These are phyloP conservation scores for Coleophora deauratella DNA, from an alignment of 2,888 invertebrate species.

Conservation along the genomic window DNA sequence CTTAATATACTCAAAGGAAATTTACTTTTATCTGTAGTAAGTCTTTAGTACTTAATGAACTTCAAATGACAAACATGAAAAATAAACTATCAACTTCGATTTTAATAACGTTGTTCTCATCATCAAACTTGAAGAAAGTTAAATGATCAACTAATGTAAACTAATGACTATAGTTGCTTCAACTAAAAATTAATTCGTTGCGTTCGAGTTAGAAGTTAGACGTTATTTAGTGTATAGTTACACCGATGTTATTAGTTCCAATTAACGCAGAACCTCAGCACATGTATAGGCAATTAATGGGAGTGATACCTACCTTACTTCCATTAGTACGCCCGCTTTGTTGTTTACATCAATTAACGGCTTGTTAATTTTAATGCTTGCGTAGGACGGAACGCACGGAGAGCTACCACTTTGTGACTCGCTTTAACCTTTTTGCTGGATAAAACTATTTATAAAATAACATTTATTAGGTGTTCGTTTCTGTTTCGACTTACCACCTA, in stretches of 20 bases:
- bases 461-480: too few species aligned
- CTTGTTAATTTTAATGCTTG: slow-evolving; percentile 58
- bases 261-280: slow-evolving; percentile 69
- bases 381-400: slow-evolving; percentile 33
- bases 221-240: too few species aligned
- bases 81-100: too few species aligned
- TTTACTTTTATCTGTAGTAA: too few species aligned
- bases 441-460: too few species aligned
- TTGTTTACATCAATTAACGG: slow-evolving; percentile 69
- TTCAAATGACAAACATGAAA: too few species aligned
- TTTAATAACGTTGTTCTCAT: not conserved
- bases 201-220: slow-evolving; percentile 32
- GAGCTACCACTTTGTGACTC: slow-evolving; percentile 29
- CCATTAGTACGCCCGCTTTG: slow-evolving; percentile 56
- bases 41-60: too few species aligned
- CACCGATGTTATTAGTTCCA: slow-evolving; percentile 62
- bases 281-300: slow-evolving; percentile 68
- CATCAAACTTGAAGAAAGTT: too few species aligned
- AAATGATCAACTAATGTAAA: too few species aligned
- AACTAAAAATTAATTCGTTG: slow-evolving; percentile 32
- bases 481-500: too few species aligned
- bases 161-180: too few species aligned
- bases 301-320: slow-evolving; percentile 64
- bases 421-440: slow-evolving; percentile 8
- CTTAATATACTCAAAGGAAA: too few species aligned